Conservation (phyloP, 2,888 invertebrate genomes). For the Sisyra nigra region DNA sequence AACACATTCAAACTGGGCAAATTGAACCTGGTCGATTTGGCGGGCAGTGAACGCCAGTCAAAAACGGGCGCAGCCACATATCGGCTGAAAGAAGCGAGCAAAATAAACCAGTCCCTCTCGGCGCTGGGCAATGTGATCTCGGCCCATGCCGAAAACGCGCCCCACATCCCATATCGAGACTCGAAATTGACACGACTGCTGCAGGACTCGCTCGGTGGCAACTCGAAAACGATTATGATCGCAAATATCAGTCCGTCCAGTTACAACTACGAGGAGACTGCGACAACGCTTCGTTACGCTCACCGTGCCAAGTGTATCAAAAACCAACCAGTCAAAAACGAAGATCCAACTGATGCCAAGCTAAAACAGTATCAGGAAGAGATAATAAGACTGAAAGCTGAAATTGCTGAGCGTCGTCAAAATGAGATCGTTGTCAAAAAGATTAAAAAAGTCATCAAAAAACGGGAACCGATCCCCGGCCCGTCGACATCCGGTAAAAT, state of each 20-base stretch:
- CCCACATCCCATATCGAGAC: constrained; percentile 94
- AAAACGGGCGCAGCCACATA: constrained; percentile 94
- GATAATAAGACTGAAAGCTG: constrained; percentile 47
- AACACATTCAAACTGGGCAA: constrained; percentile 65
- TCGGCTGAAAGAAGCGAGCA: constrained; percentile 86
- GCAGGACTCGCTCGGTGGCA: constrained; percentile 96
- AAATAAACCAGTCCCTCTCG: constrained; percentile 92
- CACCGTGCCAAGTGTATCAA: constrained; percentile 97
- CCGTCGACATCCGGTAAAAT: constrained; percentile 17
- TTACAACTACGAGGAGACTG: constrained; percentile 94
- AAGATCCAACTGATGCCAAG: constrained; percentile 97
- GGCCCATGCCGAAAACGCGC: constrained; percentile 85
- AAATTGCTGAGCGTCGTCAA: constrained; percentile 16
- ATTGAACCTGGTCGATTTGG: constrained; percentile 92
- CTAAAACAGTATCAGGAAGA: constrained; percentile 90
- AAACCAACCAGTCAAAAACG: constrained; percentile 96
- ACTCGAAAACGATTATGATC: constrained; percentile 98
- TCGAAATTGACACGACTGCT: constrained; percentile 91
- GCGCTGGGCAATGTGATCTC: constrained; percentile 98
- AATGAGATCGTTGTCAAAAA: constrained; percentile 25
- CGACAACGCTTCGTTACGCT: constrained; percentile 92
- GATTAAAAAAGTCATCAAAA: constrained; percentile 26
- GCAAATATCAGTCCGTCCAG: constrained; percentile 97
- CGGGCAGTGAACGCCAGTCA: constrained; percentile 93
- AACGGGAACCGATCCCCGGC: constrained; percentile 27